These are phyloP conservation scores for Ptilonorhynchus violaceus DNA, from an alignment of 2,113 vertebrate genomes.

Conservation along the genomic window DNA sequence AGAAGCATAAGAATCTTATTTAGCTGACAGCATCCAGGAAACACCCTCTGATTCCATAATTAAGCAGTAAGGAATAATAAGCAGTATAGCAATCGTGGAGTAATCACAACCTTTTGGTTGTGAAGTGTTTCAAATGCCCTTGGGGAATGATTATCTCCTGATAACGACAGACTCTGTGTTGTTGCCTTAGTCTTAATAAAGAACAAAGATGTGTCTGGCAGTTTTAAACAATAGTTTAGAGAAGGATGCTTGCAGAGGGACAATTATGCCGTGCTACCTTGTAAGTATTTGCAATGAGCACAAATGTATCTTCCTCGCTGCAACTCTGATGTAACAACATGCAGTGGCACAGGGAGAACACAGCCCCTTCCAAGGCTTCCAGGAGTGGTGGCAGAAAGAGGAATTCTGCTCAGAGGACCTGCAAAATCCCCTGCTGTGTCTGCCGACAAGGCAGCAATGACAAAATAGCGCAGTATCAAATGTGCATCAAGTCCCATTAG, in stretches of 20 bases:
- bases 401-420: not conserved
- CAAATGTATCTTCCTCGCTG: not conserved
- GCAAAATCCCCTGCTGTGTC: not conserved
- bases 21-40: conserved; percentile 24
- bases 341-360: not conserved
- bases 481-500: not conserved
- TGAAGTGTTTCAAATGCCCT: conserved; percentile 55
- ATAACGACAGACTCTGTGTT: conserved; percentile 40
- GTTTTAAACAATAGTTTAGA: conserved; percentile 49
- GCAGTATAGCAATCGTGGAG: conserved; percentile 36
- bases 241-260: conserved; percentile 22
- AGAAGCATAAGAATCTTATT: not conserved
- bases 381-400: not conserved
- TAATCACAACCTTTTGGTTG: conserved; percentile 59
- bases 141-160: conserved; percentile 55
- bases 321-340: not conserved
- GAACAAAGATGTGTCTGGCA: conserved; percentile 39
- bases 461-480: not conserved
- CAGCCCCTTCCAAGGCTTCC: not conserved
- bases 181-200: conserved; percentile 53
- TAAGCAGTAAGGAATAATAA: conserved; percentile 65
- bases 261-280: not conserved
- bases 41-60: conserved; percentile 21
- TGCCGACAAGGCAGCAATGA: not conserved
- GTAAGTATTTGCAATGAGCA: not conserved